Evolutionary conservation across 2,113 vertebrate genomes (phyloP).

Genomic region (Regulus satrapa): DNA sequence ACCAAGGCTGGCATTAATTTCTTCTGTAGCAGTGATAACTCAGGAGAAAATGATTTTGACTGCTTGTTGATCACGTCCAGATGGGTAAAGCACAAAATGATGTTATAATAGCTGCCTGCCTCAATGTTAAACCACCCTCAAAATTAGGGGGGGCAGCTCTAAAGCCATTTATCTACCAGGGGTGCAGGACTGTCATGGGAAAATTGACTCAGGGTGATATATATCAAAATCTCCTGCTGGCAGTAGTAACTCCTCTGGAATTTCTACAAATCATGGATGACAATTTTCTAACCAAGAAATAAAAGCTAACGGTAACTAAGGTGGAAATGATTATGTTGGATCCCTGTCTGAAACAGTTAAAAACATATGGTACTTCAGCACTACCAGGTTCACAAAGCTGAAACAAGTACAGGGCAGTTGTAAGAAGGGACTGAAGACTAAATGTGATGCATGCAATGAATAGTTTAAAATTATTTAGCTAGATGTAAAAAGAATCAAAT

Average conservation of each 20-base stretch:
- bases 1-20: not conserved
- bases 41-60: not conserved
- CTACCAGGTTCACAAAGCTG: not conserved
- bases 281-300: not conserved
- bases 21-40: not conserved
- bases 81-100: not conserved
- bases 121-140: not conserved
- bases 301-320: not conserved
- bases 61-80: not conserved
- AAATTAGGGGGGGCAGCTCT: not conserved
- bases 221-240: not conserved
- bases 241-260: not conserved
- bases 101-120: not conserved
- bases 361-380: not conserved
- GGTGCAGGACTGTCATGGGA: not conserved
- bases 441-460: not conserved
- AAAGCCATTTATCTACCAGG: not conserved
- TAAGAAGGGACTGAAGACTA: not conserved
- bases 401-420: not conserved
- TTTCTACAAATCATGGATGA: constrained; percentile 32
- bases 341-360: not conserved
- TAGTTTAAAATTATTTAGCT: not conserved
- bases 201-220: not conserved
- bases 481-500: not conserved
- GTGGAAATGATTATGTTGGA: constrained; percentile 22